phyloP scores from a whole-genome alignment of 2,888 invertebrate genomes.

The Marronus borbonicus region DNA sequence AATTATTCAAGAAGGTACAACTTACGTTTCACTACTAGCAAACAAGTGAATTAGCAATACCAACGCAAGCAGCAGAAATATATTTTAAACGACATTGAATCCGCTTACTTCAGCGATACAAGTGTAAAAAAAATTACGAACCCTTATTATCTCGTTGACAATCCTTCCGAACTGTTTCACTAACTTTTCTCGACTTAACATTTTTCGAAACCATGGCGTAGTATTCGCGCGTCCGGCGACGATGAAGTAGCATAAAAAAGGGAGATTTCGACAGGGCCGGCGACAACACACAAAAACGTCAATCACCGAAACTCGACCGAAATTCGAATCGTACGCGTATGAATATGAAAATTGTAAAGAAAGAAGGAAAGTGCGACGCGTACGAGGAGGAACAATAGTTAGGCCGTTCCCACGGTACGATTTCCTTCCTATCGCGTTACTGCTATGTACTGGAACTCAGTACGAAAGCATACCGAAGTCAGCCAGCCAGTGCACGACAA shows the following conservation, averaged over 20 bases:
- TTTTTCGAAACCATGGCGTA: constrained; percentile 36
- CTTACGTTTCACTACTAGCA: no score
- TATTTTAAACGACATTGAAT: no score
- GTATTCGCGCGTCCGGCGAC: not conserved
- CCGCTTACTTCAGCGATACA: no score
- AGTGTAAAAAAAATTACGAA: constrained; percentile 11
- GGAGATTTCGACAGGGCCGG: not conserved
- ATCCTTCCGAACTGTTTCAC: constrained; percentile 6
- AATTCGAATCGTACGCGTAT: not conserved
- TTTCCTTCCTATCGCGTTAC: constrained; percentile 45
- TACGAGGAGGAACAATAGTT: constrained; percentile 48
- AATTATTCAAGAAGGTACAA: no score
- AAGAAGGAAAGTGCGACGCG: constrained; percentile 23
- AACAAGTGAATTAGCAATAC: no score
- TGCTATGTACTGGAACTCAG: constrained; percentile 21
- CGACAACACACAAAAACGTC: constrained; percentile 27
- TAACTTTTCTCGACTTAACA: constrained; percentile 37
- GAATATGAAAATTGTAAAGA: constrained; percentile 41
- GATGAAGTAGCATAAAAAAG: constrained; percentile 8
- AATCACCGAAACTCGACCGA: constrained; percentile 24
- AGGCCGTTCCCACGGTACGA: constrained; percentile 54
- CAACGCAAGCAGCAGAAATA: no score
- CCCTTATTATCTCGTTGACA: constrained; percentile 5
- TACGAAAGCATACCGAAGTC: constrained; percentile 29
- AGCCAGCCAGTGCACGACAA: constrained; percentile 47